Conservation (phyloP, 2,113 vertebrate genomes). For the Jacana jacana region DNA sequence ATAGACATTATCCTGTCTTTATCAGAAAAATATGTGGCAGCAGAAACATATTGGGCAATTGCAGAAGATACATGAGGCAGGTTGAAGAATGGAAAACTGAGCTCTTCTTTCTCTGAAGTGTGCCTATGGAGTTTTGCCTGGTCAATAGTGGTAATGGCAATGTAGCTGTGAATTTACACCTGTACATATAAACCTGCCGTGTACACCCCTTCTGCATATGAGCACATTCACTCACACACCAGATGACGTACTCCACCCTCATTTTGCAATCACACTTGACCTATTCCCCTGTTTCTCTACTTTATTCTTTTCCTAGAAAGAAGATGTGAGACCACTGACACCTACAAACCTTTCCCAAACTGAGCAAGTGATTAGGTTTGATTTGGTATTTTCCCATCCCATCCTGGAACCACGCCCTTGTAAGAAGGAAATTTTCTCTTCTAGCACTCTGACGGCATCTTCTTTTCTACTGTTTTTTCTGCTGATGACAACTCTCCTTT, state of each 20-base stretch:
- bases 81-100: neutral
- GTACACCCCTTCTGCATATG: fast-evolving
- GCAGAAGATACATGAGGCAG: fast-evolving
- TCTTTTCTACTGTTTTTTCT: neutral
- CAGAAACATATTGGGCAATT: neutral
- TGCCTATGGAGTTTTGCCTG: neutral
- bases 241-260: fast-evolving
- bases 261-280: neutral
- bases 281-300: neutral
- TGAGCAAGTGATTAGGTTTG: neutral
- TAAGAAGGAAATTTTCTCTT: neutral
- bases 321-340: neutral
- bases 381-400: neutral
- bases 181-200: too few relatives aligned
- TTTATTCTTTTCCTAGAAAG: neutral
- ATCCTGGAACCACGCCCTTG: neutral
- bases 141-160: neutral
- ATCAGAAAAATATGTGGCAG: neutral
- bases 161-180: neutral
- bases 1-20: neutral
- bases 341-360: neutral
- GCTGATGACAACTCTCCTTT: neutral
- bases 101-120: neutral
- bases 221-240: neutral
- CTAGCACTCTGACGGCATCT: neutral